Percentiles rank a stretch among this genome's conserved stretches.
Conservation (phyloP, 2,113 vertebrate genomes). For the Gambusia holbrooki region DNA sequence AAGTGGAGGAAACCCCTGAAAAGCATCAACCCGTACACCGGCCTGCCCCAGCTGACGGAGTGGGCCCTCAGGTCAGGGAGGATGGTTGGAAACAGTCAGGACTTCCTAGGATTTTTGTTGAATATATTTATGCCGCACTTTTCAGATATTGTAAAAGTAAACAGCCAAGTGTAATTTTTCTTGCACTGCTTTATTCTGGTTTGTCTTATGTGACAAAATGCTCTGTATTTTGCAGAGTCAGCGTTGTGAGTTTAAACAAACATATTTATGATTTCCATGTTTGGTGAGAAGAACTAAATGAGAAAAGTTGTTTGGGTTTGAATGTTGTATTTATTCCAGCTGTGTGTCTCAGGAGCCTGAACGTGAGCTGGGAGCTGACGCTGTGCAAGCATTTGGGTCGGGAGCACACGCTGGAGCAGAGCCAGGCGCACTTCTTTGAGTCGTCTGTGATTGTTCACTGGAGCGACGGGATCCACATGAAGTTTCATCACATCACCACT, state of each 20-base stretch:
- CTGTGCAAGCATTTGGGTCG: neutral
- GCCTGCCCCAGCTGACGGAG: conserved; percentile 35
- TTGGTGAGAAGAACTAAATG: too few species aligned
- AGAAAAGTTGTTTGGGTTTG: too few species aligned
- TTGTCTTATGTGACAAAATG: too few species aligned
- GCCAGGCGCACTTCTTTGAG: conserved; percentile 26
- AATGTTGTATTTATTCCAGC: too few species aligned
- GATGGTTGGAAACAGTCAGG: neutral
- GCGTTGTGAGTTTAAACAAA: too few species aligned
- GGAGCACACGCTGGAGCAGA: conserved; percentile 3
- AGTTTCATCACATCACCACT: conserved; percentile 8
- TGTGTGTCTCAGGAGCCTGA: conserved; percentile 34
- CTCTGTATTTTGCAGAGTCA: too few species aligned
- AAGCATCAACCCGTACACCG: conserved; percentile 28
- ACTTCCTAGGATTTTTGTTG: neutral
- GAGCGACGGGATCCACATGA: neutral
- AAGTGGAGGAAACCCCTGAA: conserved; percentile 45
- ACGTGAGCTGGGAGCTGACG: conserved; percentile 58
- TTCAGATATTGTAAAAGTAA: too few species aligned
- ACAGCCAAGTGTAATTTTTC: too few species aligned
- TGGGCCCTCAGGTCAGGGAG: conserved; percentile 54
- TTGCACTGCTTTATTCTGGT: too few species aligned
- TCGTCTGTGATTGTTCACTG: conserved; percentile 44
- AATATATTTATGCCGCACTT: too few species aligned
- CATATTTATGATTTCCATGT: too few species aligned